phyloP scores from a whole-genome alignment of 2,888 invertebrate species.

The Chrysodeixis includens region DNA sequence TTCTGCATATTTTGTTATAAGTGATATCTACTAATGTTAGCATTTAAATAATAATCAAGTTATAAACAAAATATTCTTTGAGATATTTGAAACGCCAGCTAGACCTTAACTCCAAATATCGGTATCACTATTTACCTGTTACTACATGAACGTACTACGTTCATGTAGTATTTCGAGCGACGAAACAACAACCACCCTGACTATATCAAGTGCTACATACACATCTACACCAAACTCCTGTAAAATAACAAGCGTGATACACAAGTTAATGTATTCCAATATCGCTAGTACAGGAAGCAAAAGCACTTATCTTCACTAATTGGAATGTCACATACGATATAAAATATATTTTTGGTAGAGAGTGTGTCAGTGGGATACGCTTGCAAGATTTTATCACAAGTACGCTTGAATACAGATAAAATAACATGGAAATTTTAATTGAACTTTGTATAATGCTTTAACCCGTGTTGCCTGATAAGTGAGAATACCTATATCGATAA shows the following conservation, averaged over 20 bases:
- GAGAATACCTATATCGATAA: not conserved
- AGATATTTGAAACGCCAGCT: no score
- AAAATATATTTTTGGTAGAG: constrained; percentile 3
- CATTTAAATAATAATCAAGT: no score
- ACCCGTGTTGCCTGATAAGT: not conserved
- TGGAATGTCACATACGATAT: constrained; percentile 2
- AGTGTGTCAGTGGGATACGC: not conserved
- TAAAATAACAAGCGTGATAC: not conserved
- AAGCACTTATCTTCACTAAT: constrained; percentile 4
- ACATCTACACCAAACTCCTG: not conserved
- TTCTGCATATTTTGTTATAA: no score
- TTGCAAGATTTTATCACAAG: constrained; percentile 4
- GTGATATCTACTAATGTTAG: no score
- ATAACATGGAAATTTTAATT: constrained; percentile 4
- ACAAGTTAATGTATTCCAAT: constrained; percentile 2
- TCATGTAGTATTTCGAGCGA: not conserved
- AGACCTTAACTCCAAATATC: no score
- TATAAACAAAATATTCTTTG: no score
- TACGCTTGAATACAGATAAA: not conserved
- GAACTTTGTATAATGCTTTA: not conserved
- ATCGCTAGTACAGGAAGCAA: constrained; percentile 1
- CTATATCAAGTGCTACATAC: not conserved
- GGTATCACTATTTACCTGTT: no score
- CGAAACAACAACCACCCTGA: not conserved
- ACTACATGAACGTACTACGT: no score